phyloP scores from a whole-genome alignment of 2,113 vertebrate genomes.

The Muntiacus reevesi region DNA sequence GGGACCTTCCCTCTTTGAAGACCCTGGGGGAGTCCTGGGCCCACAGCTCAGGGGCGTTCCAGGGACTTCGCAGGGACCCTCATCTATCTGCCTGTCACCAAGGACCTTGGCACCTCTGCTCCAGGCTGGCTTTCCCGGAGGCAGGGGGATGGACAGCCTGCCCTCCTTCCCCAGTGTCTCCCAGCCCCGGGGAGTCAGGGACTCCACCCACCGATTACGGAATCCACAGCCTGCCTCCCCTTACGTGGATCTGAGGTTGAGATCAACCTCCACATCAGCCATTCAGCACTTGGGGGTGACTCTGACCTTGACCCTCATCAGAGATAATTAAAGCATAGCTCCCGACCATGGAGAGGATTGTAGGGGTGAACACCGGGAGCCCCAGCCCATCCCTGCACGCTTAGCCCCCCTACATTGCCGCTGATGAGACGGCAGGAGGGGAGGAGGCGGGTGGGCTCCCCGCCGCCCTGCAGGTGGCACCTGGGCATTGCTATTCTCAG shows the following conservation, averaged over 20 bases:
- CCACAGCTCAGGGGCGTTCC: neutral
- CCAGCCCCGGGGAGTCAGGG: fast-evolving
- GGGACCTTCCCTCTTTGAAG: neutral
- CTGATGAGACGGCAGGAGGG: neutral
- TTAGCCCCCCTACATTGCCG: neutral
- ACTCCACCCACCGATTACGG: neutral
- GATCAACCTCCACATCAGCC: neutral
- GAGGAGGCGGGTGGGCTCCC: neutral
- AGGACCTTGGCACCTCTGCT: neutral
- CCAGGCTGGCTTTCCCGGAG: neutral
- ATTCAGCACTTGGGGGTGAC: neutral
- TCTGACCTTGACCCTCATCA: neutral
- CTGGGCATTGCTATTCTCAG: neutral
- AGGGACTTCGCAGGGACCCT: neutral
- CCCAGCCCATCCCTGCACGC: neutral
- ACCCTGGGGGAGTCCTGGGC: neutral
- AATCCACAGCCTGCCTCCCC: neutral
- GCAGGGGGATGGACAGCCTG: neutral
- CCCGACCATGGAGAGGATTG: neutral
- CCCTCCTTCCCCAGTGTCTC: neutral
- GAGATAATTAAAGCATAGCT: neutral
- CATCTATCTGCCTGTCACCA: neutral
- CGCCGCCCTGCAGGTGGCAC: conserved; percentile 1
- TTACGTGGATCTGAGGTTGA: neutral
- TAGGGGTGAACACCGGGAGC: neutral